These are phyloP conservation scores for Somateria mollissima DNA, from an alignment of 2,797 vertebrate genomes.

Conservation along the genomic window DNA sequence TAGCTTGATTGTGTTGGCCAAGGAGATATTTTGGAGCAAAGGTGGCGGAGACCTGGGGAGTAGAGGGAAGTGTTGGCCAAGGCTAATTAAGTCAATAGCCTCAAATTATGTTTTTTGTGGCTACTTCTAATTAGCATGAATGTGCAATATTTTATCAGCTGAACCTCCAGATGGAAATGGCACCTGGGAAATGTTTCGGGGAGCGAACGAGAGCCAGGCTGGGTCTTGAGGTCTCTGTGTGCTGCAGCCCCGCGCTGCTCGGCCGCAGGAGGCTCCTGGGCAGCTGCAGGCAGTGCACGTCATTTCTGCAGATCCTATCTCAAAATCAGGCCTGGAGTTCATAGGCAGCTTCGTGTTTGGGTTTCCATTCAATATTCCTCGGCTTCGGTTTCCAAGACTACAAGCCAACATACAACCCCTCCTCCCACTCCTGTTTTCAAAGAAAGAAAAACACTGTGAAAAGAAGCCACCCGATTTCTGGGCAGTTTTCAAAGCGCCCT, in stretches of 20 bases:
- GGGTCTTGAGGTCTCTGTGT: no score
- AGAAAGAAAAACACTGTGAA: constrained; percentile 56
- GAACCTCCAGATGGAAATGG: accelerated
- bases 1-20: not conserved
- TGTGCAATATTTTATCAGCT: accelerated
- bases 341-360: not conserved
- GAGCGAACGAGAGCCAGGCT: accelerated
- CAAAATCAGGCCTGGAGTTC: not conserved
- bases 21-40: accelerated
- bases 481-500: not conserved
- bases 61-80: accelerated
- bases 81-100: accelerated
- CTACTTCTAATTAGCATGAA: accelerated
- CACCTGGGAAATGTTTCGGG: not conserved
- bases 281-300: not conserved
- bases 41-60: accelerated
- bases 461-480: constrained; percentile 29
- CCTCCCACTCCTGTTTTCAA: constrained; percentile 61
- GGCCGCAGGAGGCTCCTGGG: not conserved
- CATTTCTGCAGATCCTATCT: not conserved
- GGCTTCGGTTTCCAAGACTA: constrained; percentile 55
- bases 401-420: constrained; percentile 37
- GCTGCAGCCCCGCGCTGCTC: accelerated
- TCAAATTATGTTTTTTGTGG: accelerated
- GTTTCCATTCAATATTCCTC: constrained; percentile 60